phyloP scores from a whole-genome alignment of 2,888 invertebrate species.

The Bellardia bayeri region DNA sequence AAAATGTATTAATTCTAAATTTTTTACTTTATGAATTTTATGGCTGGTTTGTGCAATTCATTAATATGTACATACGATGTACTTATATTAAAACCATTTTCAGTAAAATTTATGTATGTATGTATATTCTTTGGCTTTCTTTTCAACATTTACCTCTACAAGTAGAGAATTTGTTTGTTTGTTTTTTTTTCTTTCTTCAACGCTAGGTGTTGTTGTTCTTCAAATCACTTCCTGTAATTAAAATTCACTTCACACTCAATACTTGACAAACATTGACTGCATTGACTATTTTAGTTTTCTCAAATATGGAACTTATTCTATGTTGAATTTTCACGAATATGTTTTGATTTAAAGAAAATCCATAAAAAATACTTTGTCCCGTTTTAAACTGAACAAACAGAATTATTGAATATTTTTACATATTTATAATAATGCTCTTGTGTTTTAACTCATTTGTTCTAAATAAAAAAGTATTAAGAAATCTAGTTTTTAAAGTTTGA shows the following conservation, averaged over 20 bases:
- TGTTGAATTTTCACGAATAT: slow-evolving; percentile 9
- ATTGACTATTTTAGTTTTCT: slow-evolving; percentile 44
- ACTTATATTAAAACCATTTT: slow-evolving; percentile 16
- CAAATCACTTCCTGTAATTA: slow-evolving; percentile 70
- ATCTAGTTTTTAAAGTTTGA: background rate
- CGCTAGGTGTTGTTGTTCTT: slow-evolving; percentile 49
- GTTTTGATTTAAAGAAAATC: background rate
- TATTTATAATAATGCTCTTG: no score
- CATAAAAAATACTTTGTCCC: slow-evolving; percentile 11
- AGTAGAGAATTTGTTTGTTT: slow-evolving; percentile 4
- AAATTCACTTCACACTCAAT: slow-evolving; percentile 63
- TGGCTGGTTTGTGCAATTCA: background rate
- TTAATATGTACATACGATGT: background rate
- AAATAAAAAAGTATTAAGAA: no score
- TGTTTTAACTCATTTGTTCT: no score
- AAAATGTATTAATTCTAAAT: background rate
- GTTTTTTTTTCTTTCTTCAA: slow-evolving; percentile 11
- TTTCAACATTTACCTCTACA: background rate
- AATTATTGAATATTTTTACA: background rate
- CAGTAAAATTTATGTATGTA: background rate
- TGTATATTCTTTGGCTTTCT: slow-evolving; percentile 12
- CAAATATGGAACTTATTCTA: slow-evolving; percentile 38
- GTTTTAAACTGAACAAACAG: background rate
- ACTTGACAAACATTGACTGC: slow-evolving; percentile 48
- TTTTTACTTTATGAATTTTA: background rate